Conservation (phyloP, 2,113 vertebrate genomes). For the Ursus arctos region DNA sequence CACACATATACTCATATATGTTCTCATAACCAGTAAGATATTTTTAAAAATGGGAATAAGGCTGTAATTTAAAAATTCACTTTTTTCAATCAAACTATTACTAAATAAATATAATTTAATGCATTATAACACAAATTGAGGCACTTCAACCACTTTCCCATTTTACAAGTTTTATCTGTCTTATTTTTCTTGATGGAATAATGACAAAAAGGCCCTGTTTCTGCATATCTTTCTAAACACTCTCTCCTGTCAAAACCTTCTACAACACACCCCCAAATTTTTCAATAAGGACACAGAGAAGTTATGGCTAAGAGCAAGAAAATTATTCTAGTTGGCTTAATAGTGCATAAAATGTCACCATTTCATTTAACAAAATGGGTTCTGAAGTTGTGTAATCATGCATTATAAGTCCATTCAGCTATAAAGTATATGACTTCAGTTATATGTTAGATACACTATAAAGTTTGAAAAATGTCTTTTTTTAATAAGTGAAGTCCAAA, state of each 20-base stretch:
- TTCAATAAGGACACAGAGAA: slow-evolving; percentile 68
- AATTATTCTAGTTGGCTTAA: slow-evolving; percentile 79
- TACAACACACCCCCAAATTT: slow-evolving; percentile 29
- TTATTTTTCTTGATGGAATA: slow-evolving; percentile 56
- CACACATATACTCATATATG: background rate
- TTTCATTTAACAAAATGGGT: slow-evolving; percentile 76
- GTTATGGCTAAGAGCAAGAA: slow-evolving; percentile 70
- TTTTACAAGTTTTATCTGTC: slow-evolving; percentile 9
- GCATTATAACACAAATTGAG: slow-evolving; percentile 49
- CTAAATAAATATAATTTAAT: slow-evolving; percentile 58
- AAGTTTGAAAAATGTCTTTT: slow-evolving; percentile 59
- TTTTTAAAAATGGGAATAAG: background rate
- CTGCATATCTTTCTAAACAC: slow-evolving; percentile 35
- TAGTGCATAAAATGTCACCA: slow-evolving; percentile 76
- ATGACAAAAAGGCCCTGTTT: slow-evolving; percentile 42
- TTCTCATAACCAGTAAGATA: background rate
- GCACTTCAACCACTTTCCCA: slow-evolving; percentile 60
- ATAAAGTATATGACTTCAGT: slow-evolving; percentile 54
- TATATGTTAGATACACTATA: slow-evolving; percentile 59
- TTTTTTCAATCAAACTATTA: background rate
- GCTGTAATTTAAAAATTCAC: slow-evolving; percentile 57
- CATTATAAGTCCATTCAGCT: slow-evolving; percentile 75
- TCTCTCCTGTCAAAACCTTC: slow-evolving; percentile 61
- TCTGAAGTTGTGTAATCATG: slow-evolving; percentile 59
- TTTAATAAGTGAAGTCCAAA: slow-evolving; percentile 38